A percentile compares a stretch with the other conserved stretches of the same genome.
Evolutionary conservation across 2,888 invertebrate species (phyloP).

Genomic region (Drosophila suboccidentalis): DNA sequence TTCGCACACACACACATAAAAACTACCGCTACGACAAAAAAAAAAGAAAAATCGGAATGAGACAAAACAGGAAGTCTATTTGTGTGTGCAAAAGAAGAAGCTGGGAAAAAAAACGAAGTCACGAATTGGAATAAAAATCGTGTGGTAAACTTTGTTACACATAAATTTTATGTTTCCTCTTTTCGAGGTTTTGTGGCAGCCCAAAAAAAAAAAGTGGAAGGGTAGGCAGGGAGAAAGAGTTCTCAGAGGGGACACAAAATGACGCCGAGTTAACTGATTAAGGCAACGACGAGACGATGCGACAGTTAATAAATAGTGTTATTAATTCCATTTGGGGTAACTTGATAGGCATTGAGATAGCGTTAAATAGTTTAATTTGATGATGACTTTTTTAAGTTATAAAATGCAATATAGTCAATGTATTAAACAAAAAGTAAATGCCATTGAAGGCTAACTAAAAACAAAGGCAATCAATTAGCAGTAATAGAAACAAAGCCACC

Average conservation of each 20-base stretch:
- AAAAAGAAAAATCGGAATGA: conserved; percentile 23
- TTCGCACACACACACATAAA: conserved; percentile 62
- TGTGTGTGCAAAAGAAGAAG: conserved; percentile 44
- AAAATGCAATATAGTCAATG: too few species aligned
- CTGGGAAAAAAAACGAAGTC: conserved; percentile 10
- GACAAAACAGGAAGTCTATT: conserved; percentile 77
- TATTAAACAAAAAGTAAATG: too few species aligned
- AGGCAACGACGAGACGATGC: conserved; percentile 17
- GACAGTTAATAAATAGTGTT: conserved; percentile 20
- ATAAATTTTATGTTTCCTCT: conserved; percentile 17
- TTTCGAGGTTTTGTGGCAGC: conserved; percentile 15
- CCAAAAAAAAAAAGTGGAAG: not conserved
- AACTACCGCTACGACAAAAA: conserved; percentile 11
- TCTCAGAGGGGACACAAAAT: conserved; percentile 20
- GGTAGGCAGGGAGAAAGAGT: not conserved
- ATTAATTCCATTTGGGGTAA: not conserved
- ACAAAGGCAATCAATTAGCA: too few species aligned
- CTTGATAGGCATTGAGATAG: not conserved
- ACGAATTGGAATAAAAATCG: conserved; percentile 25
- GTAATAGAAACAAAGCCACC: too few species aligned
- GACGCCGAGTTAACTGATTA: conserved; percentile 33
- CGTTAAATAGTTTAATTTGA: too few species aligned
- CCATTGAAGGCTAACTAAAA: too few species aligned
- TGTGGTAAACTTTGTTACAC: conserved; percentile 46
- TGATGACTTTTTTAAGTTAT: too few species aligned